A percentile compares a stretch with the other conserved stretches of the same genome.
Conservation (phyloP, 2,888 invertebrate species). For the Disparrhopalites patrizii region DNA sequence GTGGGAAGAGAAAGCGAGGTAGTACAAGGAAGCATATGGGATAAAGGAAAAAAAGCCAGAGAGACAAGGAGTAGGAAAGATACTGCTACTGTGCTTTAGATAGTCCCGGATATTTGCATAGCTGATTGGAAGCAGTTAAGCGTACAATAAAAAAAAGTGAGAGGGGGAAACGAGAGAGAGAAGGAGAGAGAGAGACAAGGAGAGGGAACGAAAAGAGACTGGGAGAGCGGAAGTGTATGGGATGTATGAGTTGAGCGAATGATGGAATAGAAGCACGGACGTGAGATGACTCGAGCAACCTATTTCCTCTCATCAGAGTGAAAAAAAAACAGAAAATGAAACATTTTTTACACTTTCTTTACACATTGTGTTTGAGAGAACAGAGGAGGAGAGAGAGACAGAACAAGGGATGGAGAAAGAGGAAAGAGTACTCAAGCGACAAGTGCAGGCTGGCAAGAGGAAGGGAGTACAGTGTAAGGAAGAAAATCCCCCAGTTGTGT, state of each 20-base stretch:
- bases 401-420: background rate
- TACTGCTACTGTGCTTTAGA: slow-evolving; percentile 6
- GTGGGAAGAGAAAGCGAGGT: too few species aligned
- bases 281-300: slow-evolving; percentile 44
- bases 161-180: too few species aligned
- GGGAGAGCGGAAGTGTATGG: too few species aligned
- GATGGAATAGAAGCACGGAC: slow-evolving; percentile 42
- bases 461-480: slow-evolving; percentile 9
- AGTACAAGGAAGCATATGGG: too few species aligned
- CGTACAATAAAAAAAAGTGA: slow-evolving; percentile 40
- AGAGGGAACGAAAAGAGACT: too few species aligned
- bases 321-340: slow-evolving; percentile 38
- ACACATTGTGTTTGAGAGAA: background rate
- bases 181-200: too few species aligned
- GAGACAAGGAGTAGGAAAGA: too few species aligned
- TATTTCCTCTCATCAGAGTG: slow-evolving; percentile 40
- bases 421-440: background rate
- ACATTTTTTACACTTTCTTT: slow-evolving; percentile 33
- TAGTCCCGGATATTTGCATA: slow-evolving; percentile 46
- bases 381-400: background rate
- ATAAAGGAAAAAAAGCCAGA: too few species aligned
- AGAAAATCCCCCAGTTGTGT: background rate
- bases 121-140: slow-evolving; percentile 48
- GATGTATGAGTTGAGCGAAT: too few species aligned
- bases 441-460: slow-evolving; percentile 4